Percentiles rank a stretch among this genome's conserved stretches.
Evolutionary conservation across 2,113 vertebrate genomes (phyloP).

Genomic region (Engystomops pustulosus): DNA sequence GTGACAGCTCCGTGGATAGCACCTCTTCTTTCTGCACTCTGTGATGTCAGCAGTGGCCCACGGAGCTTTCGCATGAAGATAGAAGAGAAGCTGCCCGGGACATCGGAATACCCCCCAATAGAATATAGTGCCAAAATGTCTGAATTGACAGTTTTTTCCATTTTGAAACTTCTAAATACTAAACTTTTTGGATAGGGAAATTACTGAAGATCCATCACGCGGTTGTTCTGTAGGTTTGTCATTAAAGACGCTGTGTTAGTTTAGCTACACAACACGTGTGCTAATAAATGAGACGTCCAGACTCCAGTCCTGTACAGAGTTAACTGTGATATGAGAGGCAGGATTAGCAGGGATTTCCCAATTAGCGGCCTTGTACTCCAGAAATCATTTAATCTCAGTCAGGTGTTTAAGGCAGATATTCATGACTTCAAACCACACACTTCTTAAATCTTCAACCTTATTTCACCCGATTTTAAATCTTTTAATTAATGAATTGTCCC

Average conservation of each 20-base stretch:
- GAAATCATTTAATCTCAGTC: slow-evolving; percentile 56
- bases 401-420: slow-evolving; percentile 31
- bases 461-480: slow-evolving; percentile 48
- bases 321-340: slow-evolving; percentile 42
- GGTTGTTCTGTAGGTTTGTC: neutral
- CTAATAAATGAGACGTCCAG: neutral
- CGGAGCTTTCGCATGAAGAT: too few relatives aligned
- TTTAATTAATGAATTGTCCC: slow-evolving; percentile 34
- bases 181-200: too few relatives aligned
- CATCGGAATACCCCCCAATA: too few relatives aligned
- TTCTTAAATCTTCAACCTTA: slow-evolving; percentile 26
- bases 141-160: too few relatives aligned
- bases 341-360: slow-evolving; percentile 54
- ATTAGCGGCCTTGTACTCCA: slow-evolving; percentile 52
- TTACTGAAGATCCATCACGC: too few relatives aligned
- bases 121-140: too few relatives aligned
- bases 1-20: too few relatives aligned
- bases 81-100: too few relatives aligned
- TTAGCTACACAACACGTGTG: neutral
- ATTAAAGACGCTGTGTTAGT: neutral
- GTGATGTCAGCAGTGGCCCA: too few relatives aligned
- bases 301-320: neutral
- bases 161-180: too few relatives aligned
- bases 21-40: too few relatives aligned
- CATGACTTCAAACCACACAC: neutral